A percentile compares a stretch with the other conserved stretches of the same genome.
phyloP scores from a whole-genome alignment of 2,888 invertebrate species.

The Napeogenes inachia region DNA sequence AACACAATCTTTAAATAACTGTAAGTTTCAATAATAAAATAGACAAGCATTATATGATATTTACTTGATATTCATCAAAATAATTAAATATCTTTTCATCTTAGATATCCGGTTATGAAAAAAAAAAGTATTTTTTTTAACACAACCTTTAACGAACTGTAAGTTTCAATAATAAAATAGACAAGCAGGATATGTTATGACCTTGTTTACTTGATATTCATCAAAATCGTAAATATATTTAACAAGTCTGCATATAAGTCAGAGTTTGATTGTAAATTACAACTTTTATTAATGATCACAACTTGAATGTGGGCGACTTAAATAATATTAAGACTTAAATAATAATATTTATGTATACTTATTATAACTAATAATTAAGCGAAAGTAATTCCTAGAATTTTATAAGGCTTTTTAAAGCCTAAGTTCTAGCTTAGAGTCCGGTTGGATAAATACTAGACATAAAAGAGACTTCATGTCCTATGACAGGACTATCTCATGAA shows the following conservation, averaged over 20 bases:
- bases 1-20: too few species aligned
- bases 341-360: too few species aligned
- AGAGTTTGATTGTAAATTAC: conserved; percentile 62
- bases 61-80: not conserved
- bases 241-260: conserved; percentile 6
- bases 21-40: not conserved
- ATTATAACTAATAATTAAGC: too few species aligned
- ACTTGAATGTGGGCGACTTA: conserved; percentile 42
- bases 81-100: not conserved
- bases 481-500: too few species aligned
- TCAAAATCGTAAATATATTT: not conserved
- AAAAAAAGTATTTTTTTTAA: too few species aligned
- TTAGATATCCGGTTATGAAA: not conserved
- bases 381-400: too few species aligned
- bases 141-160: too few species aligned
- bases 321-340: not conserved
- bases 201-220: conserved; percentile 1
- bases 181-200: not conserved
- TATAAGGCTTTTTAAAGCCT: too few species aligned
- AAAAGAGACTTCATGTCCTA: too few species aligned
- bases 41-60: not conserved
- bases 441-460: too few species aligned
- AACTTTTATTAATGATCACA: conserved; percentile 70
- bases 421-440: too few species aligned
- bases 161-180: not conserved